phyloP scores from a whole-genome alignment of 2,113 vertebrate genomes.

The Oreochromis aureus region DNA sequence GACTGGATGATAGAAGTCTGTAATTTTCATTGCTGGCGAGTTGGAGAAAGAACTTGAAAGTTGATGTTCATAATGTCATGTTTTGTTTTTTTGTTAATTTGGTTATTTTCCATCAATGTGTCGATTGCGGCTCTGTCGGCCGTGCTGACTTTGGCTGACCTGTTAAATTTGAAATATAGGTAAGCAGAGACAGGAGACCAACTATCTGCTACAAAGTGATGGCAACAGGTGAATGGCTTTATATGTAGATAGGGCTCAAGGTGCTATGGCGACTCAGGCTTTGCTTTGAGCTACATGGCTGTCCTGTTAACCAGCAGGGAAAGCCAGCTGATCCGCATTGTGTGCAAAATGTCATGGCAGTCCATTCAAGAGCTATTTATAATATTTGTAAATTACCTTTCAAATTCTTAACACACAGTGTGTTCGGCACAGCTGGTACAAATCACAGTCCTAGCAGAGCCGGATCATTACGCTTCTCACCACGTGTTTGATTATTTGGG shows the following conservation, averaged over 20 bases:
- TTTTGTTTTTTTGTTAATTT: background rate
- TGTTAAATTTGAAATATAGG: background rate
- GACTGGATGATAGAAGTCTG: background rate
- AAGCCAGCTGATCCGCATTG: background rate
- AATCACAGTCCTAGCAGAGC: background rate
- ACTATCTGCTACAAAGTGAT: background rate
- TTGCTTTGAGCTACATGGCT: background rate
- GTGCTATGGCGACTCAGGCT: background rate
- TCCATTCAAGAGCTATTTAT: background rate
- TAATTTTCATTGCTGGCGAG: background rate
- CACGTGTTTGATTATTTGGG: constrained; percentile 19
- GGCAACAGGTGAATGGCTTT: background rate
- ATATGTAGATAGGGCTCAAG: background rate
- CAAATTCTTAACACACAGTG: background rate
- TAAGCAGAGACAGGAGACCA: background rate
- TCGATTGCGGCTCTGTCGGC: background rate
- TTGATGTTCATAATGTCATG: background rate
- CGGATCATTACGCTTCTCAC: background rate
- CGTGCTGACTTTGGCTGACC: background rate
- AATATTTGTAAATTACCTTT: background rate
- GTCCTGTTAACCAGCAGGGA: background rate
- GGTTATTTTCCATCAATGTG: background rate
- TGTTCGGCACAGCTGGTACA: background rate
- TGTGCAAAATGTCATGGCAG: background rate
- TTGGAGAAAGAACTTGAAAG: background rate